Conservation (phyloP, 2,113 vertebrate species). For the Solea senegalensis region DNA sequence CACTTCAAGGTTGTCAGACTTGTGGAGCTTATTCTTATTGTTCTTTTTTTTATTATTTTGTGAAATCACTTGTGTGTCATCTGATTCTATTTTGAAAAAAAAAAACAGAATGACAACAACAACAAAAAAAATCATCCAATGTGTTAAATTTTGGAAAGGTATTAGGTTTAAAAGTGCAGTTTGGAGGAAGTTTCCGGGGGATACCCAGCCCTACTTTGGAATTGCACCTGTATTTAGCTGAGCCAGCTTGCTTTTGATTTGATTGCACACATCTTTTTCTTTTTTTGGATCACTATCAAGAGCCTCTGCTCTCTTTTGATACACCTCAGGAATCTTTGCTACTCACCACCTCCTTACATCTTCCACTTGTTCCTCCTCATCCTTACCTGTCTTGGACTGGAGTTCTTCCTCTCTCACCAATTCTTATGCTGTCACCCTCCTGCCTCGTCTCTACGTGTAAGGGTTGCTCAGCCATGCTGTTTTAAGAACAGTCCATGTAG, state of each 20-base stretch:
- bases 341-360: constrained; percentile 45
- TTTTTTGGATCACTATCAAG: constrained; percentile 36
- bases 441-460: constrained; percentile 23
- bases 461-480: constrained; percentile 12
- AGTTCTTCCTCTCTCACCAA: constrained; percentile 37
- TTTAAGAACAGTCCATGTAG: background rate
- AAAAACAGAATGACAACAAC: background rate
- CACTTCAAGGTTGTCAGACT: background rate
- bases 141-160: constrained; percentile 21
- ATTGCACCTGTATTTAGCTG: constrained; percentile 60
- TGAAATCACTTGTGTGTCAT: constrained; percentile 26
- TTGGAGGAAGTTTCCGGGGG: background rate
- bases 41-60: constrained; percentile 6
- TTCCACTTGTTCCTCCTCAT: constrained; percentile 32
- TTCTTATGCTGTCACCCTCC: constrained; percentile 8
- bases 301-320: constrained; percentile 67
- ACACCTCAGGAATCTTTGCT: constrained; percentile 79
- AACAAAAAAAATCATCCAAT: constrained; percentile 8
- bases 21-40: constrained; percentile 9
- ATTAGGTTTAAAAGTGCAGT: constrained; percentile 33
- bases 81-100: constrained; percentile 17
- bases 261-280: constrained; percentile 51
- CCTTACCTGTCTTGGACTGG: constrained; percentile 43
- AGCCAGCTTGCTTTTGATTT: constrained; percentile 66
- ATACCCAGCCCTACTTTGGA: constrained; percentile 49